These are phyloP conservation scores for Sciurus niger DNA, from an alignment of 2,113 vertebrate genomes.

Conservation along the genomic window DNA sequence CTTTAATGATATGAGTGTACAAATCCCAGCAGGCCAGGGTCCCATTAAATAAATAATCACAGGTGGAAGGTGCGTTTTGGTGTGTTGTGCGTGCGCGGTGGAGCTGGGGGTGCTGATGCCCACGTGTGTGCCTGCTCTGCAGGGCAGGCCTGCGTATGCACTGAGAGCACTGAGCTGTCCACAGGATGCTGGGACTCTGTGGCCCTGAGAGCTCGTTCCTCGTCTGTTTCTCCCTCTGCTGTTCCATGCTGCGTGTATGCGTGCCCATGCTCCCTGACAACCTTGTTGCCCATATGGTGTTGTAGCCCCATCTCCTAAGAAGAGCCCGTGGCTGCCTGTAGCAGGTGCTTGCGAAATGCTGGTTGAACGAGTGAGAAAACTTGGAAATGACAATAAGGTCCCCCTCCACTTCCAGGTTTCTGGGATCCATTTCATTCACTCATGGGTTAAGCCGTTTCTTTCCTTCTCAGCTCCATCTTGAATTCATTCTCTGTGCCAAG, in stretches of 20 bases:
- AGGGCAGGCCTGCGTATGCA: background rate
- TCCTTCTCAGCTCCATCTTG: background rate
- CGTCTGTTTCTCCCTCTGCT: background rate
- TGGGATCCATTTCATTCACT: background rate
- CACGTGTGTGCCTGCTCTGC: background rate
- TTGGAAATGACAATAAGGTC: background rate
- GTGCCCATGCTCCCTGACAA: background rate
- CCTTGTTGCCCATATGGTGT: fast-evolving
- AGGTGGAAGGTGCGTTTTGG: background rate
- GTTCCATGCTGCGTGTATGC: fast-evolving
- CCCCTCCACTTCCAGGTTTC: background rate
- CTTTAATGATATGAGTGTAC: background rate
- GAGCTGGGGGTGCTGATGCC: no score
- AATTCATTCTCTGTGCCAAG: background rate
- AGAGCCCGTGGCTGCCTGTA: background rate
- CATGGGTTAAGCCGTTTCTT: background rate
- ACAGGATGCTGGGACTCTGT: background rate
- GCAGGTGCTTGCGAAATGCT: background rate
- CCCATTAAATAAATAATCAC: constrained; percentile 41
- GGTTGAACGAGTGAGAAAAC: background rate
- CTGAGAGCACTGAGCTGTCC: background rate
- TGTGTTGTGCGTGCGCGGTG: background rate
- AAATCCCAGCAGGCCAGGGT: background rate
- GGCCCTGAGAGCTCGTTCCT: background rate
- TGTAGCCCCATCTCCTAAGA: background rate